Conservation (phyloP, 2,888 invertebrate species). For the Melanophora roralis region DNA sequence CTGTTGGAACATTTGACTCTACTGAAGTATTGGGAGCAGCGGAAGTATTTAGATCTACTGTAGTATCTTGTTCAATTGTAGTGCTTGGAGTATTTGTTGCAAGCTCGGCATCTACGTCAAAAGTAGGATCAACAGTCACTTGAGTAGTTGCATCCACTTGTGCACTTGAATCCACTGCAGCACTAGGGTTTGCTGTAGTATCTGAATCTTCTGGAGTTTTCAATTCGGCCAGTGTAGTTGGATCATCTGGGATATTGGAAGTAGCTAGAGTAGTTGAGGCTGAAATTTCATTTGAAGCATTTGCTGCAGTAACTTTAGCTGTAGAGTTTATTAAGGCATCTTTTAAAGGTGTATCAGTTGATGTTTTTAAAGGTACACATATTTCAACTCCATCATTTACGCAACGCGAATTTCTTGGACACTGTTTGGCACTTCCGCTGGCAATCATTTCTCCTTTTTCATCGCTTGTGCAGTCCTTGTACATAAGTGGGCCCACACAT, state of each 20-base stretch:
- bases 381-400: conserved; percentile 71
- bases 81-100: conserved; percentile 35
- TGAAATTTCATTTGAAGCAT: not conserved
- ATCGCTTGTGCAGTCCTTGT: conserved; percentile 67
- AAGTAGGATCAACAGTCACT: conserved; percentile 41
- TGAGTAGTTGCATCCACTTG: conserved; percentile 38
- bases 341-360: conserved; percentile 50
- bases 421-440: conserved; percentile 64
- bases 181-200: conserved; percentile 47
- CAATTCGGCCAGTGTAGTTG: not conserved
- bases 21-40: conserved; percentile 46
- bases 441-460: conserved; percentile 65
- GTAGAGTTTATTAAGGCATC: conserved; percentile 44
- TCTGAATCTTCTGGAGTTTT: conserved; percentile 49
- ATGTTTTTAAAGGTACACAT: conserved; percentile 69
- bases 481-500: conserved; percentile 73
- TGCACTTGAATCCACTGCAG: conserved; percentile 20
- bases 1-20: conserved; percentile 50
- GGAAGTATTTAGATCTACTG: conserved; percentile 22
- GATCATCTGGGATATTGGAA: not conserved
- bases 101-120: conserved; percentile 37
- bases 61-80: conserved; percentile 36
- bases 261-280: no score
- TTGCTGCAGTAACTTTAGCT: conserved; percentile 6
- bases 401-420: conserved; percentile 70